Conservation (phyloP, 1,140 invertebrate species). For the Metopolophium dirhodum region DNA sequence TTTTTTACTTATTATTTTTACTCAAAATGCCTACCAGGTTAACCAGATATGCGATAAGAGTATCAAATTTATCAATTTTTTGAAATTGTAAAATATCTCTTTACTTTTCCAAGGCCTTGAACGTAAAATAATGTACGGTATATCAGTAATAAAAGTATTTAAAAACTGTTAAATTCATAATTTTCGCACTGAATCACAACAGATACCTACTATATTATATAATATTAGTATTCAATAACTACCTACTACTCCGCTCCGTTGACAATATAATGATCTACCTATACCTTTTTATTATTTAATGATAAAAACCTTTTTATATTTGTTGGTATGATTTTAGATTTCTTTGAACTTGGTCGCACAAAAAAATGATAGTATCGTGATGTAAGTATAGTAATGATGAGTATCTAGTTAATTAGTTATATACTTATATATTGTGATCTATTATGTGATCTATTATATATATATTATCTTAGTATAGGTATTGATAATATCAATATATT, state of each 20-base stretch:
- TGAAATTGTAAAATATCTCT: background rate
- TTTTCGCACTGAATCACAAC: background rate
- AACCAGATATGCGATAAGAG: background rate
- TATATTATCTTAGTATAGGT: background rate
- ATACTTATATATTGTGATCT: too few relatives aligned
- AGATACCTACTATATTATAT: too few relatives aligned
- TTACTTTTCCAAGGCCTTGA: background rate
- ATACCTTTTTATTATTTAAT: background rate
- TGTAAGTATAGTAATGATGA: too few relatives aligned
- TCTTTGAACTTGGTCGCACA: background rate
- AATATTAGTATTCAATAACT: too few relatives aligned
- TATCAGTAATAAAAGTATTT: too few relatives aligned
- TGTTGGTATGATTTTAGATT: background rate
- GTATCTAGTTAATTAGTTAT: background rate
- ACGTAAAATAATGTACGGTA: background rate
- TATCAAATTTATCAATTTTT: background rate
- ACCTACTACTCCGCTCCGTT: too few relatives aligned
- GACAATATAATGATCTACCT: background rate
- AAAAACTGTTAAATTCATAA: background rate
- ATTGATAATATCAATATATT: background rate
- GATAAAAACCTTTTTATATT: background rate
- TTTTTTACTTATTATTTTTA: background rate
- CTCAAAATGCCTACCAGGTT: background rate
- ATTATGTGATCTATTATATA: too few relatives aligned
- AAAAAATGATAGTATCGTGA: too few relatives aligned